Base-by-base conservation (phyloP, 2,888 invertebrate species). In the Diplolepis rosae region DNA sequence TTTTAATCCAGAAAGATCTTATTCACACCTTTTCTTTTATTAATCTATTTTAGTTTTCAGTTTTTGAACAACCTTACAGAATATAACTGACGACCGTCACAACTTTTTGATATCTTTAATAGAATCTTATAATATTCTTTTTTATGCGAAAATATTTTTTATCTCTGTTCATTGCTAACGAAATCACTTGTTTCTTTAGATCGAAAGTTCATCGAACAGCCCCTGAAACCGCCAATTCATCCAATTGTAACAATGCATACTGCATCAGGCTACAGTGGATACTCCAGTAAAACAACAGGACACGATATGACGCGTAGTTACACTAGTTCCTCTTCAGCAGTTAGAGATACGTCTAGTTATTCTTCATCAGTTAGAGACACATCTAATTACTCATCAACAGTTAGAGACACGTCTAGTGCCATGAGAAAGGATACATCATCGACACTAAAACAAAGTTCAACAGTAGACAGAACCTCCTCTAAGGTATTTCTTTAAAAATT, bases 191-290 rank as follows among this genome's bases (percentile, higher is more conserved):
- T n/a, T 51, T 61, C 82, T 83, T 35, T 79, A 91, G 96, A 96
- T 90, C 93, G 96, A 69, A 93, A 94, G 87, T 96, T 95, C 88
- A 95, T 96, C 80, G 96, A 96, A 89, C 94, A 95, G 80, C 95
- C 95, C 1, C 89, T 95, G 79, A 93, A 95, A 85, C 95, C 95
- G 51, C 74, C 77, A n/a, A 71, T 74, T 22, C 77, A 77, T 89
- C 91, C 77, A 88, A 91, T 81, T 90, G 91, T 89, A 15, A 84
- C 91, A 88, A 61, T 91, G 89, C 61, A 82, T 84, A 70, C 90
- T 88, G 89, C 89, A 86, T 91, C 87, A 68, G 84, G 89, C 66
- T 85, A 88, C 71, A 80, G 82, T 54, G 79, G 83, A 89, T 82
- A 82, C 85, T 82, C 87, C 88, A 5, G 87, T 87, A 88, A n/a